Evolutionary conservation across 2,797 vertebrate species (phyloP), one percentile per base, ranked within the genome.

Genomic region (Silurus lanzhouensis): DNA sequence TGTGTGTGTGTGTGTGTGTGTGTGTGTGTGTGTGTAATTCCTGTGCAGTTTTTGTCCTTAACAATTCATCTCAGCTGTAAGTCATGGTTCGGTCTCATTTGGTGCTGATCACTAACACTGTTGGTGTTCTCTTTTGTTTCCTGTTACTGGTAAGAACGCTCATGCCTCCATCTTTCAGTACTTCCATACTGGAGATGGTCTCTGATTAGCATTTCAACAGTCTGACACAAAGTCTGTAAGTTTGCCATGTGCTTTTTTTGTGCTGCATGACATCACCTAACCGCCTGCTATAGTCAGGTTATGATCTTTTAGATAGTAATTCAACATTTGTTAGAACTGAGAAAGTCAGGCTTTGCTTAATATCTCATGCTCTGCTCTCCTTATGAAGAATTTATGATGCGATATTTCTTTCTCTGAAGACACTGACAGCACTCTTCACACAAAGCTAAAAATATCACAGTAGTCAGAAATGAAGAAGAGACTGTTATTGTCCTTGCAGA

Each of bases 121-220:
- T 81, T 71, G 82, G 83, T 72, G 60, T 44, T 87, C 46, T 85
- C 12, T 22, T 74, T 81, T 85, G 58, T 88, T 68, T 75, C 52
- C 70, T 81, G 75, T 85, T 57, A 63, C 38, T 81, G 80, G 81
- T 83, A 70, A 87, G 78, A 88, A 83, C 58, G 71, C 71, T 85
- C 79, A 77, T 85, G 77, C 85, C 71, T 83, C 74, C 83, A 88
- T 89, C 85, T 85, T 52, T 84, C 83, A 84, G 82, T 52, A 38
- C 38, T 38, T 84, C 44, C 70, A 17, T 60, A 48, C 81, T 87
- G 86, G 67, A 86, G 86, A 88, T 88, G 89, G 81, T 84, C 89
- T 89, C 83, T 88, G 88, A 90, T 90, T 90, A 88, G 83, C 86
- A 85, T 86, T 87, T 76, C 71, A 84, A 48, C 85, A 89, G 83